A percentile compares a stretch with the other conserved stretches of the same genome.
Evolutionary conservation across 2,797 vertebrate genomes (phyloP).

Genomic region (Cynopterus sphinx): DNA sequence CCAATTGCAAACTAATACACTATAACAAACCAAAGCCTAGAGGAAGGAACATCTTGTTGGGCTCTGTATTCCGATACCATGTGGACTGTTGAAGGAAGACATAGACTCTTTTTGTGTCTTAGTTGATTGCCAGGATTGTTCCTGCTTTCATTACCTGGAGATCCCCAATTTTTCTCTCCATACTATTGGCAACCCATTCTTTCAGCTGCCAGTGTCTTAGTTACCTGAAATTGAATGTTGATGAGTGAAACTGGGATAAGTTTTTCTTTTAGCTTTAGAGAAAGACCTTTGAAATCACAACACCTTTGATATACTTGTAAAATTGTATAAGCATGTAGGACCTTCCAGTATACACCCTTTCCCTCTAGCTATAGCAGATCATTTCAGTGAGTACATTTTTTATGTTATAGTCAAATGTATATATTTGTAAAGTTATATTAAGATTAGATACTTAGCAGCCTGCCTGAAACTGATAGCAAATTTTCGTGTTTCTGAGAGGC

Average conservation of each 20-base stretch:
- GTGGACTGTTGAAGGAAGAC: neutral
- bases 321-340: slow-evolving; percentile 6
- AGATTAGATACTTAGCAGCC: slow-evolving; percentile 24
- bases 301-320: slow-evolving; percentile 14
- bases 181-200: slow-evolving; percentile 3
- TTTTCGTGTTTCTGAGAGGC: slow-evolving; percentile 8
- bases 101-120: neutral
- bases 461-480: slow-evolving; percentile 10
- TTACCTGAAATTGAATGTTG: slow-evolving; percentile 40
- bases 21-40: neutral
- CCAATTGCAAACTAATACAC: neutral
- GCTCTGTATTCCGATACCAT: slow-evolving; percentile 37
- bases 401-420: slow-evolving; percentile 7
- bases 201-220: neutral
- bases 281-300: slow-evolving; percentile 42
- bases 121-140: neutral
- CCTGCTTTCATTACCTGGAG: slow-evolving; percentile 4
- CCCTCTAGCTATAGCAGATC: neutral
- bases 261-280: slow-evolving; percentile 49
- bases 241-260: slow-evolving; percentile 32
- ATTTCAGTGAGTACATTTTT: slow-evolving; percentile 36
- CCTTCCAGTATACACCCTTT: neutral
- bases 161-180: neutral
- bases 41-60: neutral
- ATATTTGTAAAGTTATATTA: slow-evolving; percentile 17